A percentile compares a stretch with the other conserved stretches of the same genome.
Conservation (phyloP, 2,113 vertebrate genomes). For the Camelus bactrianus region DNA sequence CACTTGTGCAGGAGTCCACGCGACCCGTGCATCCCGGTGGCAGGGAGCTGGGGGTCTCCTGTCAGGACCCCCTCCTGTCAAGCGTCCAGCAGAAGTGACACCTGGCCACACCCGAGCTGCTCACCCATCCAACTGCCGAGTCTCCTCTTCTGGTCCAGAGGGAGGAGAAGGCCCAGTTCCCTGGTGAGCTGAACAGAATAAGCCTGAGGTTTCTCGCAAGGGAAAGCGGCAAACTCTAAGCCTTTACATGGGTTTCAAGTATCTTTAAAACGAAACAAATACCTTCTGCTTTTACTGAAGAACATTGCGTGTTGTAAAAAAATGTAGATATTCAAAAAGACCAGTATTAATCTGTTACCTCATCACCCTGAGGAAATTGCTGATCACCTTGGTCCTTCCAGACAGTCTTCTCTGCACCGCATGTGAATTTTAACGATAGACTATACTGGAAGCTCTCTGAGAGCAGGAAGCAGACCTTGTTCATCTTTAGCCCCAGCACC, state of each 20-base stretch:
- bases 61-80: not conserved
- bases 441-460: not conserved
- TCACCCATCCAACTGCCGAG: not conserved
- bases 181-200: not conserved
- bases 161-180: too few species aligned
- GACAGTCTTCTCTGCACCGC: not conserved
- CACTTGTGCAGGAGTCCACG: not conserved
- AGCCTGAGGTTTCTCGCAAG: not conserved
- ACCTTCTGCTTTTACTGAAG: not conserved
- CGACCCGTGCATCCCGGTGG: rapidly evolving
- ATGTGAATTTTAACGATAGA: not conserved
- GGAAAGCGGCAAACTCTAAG: not conserved
- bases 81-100: not conserved
- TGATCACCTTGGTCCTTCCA: not conserved
- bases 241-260: not conserved
- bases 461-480: not conserved
- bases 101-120: not conserved
- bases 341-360: not conserved
- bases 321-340: not conserved
- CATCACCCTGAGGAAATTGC: not conserved
- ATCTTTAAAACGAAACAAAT: not conserved
- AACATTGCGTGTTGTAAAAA: not conserved
- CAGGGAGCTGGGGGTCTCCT: too few species aligned
- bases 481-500: not conserved
- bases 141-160: not conserved